Percentiles rank a stretch among this genome's conserved stretches.
Conservation (phyloP, 2,888 invertebrate species). For the Slavum lentiscoides region DNA sequence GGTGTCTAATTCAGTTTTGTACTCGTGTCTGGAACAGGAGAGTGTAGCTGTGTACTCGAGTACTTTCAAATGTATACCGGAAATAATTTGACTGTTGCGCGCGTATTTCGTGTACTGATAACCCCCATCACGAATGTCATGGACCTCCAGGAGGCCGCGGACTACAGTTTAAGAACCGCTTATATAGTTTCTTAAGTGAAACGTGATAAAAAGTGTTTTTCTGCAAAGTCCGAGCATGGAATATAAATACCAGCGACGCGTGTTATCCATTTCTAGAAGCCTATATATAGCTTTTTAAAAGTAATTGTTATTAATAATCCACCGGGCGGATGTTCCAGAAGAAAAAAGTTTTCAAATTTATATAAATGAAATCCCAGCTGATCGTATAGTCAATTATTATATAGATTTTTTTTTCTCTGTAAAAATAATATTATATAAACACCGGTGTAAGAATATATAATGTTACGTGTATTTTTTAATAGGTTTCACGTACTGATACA, state of each 20-base stretch:
- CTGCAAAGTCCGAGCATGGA: background rate
- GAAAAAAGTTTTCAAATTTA: background rate
- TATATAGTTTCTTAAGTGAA: no score
- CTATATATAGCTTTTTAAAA: conserved; percentile 1
- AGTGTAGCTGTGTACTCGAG: no score
- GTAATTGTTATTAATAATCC: background rate
- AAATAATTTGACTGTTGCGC: no score
- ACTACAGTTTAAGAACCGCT: no score
- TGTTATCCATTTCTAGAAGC: background rate
- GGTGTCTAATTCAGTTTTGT: no score
- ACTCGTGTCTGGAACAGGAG: no score
- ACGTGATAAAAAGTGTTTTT: background rate
- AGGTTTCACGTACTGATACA: conserved; percentile 32
- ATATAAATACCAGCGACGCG: background rate
- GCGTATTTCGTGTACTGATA: no score
- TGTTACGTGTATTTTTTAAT: background rate
- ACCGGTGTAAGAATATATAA: background rate
- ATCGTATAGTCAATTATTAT: background rate
- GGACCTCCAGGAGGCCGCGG: no score
- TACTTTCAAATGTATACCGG: no score
- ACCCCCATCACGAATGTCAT: no score
- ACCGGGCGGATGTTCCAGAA: background rate
- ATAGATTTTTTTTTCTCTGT: background rate
- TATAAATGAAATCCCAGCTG: background rate
- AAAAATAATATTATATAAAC: background rate